Evolutionary conservation across 2,113 vertebrate species (phyloP).

Genomic region (Oostethus manadensis): DNA sequence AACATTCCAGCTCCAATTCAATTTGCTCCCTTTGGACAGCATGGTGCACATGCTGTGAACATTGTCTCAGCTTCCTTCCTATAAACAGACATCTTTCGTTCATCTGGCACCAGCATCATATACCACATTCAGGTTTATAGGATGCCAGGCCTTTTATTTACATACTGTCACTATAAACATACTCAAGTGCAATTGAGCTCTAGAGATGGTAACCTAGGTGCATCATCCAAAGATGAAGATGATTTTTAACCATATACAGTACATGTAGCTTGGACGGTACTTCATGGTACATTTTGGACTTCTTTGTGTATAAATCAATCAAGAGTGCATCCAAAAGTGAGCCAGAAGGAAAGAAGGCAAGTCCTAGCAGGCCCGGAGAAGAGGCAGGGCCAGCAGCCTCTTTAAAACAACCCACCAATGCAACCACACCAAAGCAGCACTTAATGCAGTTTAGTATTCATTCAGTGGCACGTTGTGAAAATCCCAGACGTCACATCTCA

Average conservation of each 20-base stretch:
- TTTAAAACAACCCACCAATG: conserved; percentile 12
- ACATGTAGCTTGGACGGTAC: conserved; percentile 8
- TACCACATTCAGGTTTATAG: conserved; percentile 20
- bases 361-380: conserved; percentile 5
- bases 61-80: conserved; percentile 58
- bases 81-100: conserved; percentile 70
- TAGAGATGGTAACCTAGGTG: neutral
- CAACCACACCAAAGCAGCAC: conserved; percentile 20
- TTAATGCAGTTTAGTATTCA: conserved; percentile 34
- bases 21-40: conserved; percentile 27
- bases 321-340: neutral
- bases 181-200: neutral
- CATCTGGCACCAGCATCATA: conserved; percentile 65
- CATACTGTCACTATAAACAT: too few species aligned
- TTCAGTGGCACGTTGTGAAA: neutral
- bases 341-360: conserved; percentile 19
- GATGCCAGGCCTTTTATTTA: too few species aligned
- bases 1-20: conserved; percentile 21
- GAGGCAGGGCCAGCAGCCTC: conserved; percentile 13
- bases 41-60: conserved; percentile 37
- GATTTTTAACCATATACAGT: too few species aligned
- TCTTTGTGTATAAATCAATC: conserved; percentile 5
- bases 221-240: too few species aligned
- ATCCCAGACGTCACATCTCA: neutral
- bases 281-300: conserved; percentile 10